Percentiles rank a stretch among this genome's conserved stretches.
Conservation (phyloP, 2,113 vertebrate genomes). For the Protobothrops flavoviridis region DNA sequence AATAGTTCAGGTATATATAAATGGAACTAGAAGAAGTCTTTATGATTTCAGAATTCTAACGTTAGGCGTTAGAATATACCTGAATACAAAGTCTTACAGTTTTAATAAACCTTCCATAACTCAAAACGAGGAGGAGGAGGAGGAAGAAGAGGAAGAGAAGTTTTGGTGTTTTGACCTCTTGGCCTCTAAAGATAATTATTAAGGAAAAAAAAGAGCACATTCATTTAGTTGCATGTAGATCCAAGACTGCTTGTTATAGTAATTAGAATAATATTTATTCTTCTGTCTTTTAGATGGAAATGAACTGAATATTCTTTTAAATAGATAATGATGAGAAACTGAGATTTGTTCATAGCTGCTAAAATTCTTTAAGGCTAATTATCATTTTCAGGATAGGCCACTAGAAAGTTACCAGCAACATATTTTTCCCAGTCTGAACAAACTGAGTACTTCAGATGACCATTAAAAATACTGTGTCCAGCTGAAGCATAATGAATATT, state of each 20-base stretch:
- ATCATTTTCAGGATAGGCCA: not conserved
- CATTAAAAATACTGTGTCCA: not conserved
- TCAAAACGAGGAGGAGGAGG: not conserved
- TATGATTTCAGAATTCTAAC: not conserved
- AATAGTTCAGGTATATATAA: slow-evolving; percentile 14
- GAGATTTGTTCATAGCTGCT: not conserved
- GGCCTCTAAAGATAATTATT: not conserved
- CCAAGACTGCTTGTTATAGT: not conserved
- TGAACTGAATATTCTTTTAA: not conserved
- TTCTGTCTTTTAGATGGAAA: not conserved
- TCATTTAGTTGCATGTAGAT: not conserved
- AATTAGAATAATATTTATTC: not conserved
- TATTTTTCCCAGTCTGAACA: not conserved
- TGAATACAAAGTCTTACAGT: not conserved
- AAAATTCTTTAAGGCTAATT: too few relatives aligned
- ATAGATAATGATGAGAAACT: not conserved
- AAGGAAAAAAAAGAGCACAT: not conserved
- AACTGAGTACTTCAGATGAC: not conserved
- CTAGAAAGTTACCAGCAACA: not conserved
- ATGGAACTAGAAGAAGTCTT: not conserved
- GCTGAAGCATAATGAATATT: not conserved
- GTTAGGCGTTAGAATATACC: too few relatives aligned
- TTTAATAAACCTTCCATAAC: not conserved
- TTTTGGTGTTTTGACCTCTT: not conserved
- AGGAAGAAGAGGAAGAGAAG: not conserved